Percentiles rank a stretch among this genome's conserved stretches.
Evolutionary conservation across 2,888 invertebrate species (phyloP).

Genomic region (Eulithis testata): DNA sequence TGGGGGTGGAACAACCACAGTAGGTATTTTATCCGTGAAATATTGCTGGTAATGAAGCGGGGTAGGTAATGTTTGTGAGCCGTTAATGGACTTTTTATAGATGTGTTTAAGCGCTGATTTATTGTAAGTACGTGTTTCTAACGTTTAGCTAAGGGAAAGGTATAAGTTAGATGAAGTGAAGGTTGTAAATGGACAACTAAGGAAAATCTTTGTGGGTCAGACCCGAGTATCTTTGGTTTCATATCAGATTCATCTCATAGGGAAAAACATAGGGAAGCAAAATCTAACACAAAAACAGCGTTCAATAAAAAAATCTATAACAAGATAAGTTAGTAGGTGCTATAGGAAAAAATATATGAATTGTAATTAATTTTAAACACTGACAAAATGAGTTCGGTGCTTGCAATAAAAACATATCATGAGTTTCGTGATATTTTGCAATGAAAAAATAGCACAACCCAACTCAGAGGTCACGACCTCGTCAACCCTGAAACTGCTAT

Average conservation of each 20-base stretch:
- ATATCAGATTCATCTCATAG: too few species aligned
- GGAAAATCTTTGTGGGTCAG: background rate
- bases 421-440: constrained; percentile 2
- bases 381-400: background rate
- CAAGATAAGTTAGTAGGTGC: too few species aligned
- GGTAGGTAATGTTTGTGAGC: constrained; percentile 45
- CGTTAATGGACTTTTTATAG: constrained; percentile 46
- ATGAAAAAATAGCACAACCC: constrained; percentile 28
- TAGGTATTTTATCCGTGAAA: constrained; percentile 51
- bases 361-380: too few species aligned
- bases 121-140: constrained; percentile 26
- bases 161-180: constrained; percentile 7
- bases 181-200: constrained; percentile 3
- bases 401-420: background rate
- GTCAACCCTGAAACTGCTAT: background rate
- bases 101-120: constrained; percentile 45
- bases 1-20: constrained; percentile 19
- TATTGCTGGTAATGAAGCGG: constrained; percentile 51
- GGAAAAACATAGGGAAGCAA: too few species aligned
- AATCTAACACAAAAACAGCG: too few species aligned
- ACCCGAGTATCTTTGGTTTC: too few species aligned
- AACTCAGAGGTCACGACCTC: constrained; percentile 20
- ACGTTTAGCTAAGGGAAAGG: constrained; percentile 19
- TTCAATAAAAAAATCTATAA: too few species aligned
- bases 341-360: too few species aligned